These are phyloP conservation scores for Hippocampus abdominalis DNA, from an alignment of 2,113 vertebrate genomes.

Conservation along the genomic window DNA sequence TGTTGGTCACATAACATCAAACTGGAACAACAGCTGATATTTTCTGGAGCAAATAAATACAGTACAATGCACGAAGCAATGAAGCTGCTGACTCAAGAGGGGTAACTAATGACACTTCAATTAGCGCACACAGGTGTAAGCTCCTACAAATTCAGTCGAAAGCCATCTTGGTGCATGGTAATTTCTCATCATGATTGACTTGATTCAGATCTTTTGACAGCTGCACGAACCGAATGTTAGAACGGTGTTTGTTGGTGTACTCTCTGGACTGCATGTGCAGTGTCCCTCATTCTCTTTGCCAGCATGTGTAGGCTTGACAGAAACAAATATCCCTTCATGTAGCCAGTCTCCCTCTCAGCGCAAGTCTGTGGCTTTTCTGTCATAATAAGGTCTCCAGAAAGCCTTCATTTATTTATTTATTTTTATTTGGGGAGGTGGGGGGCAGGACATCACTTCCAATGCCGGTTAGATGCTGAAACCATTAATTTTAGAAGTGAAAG, in stretches of 20 bases:
- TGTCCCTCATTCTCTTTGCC: background rate
- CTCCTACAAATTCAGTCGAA: constrained; percentile 39
- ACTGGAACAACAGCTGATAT: background rate
- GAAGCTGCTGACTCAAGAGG: constrained; percentile 35
- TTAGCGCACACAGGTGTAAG: constrained; percentile 53
- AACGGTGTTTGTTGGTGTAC: constrained; percentile 16
- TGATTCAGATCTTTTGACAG: constrained; percentile 49
- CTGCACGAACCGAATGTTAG: constrained; percentile 35
- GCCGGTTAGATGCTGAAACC: constrained; percentile 4
- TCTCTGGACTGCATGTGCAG: background rate
- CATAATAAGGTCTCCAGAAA: background rate
- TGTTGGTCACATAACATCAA: background rate
- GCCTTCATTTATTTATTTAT: background rate
- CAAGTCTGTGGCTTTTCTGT: constrained; percentile 16
- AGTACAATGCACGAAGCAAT: constrained; percentile 19
- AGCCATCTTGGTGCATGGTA: constrained; percentile 45
- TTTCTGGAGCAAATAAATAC: background rate
- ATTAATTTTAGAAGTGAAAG: constrained; percentile 18
- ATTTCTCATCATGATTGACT: constrained; percentile 52
- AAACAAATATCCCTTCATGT: constrained; percentile 16
- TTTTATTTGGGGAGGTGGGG: too few relatives aligned
- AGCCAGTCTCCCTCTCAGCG: constrained; percentile 3
- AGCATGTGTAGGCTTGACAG: constrained; percentile 2
- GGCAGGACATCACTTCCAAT: constrained; percentile 2
- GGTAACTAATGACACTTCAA: constrained; percentile 48